Percentiles rank a stretch among this genome's conserved stretches.
Evolutionary conservation across 2,113 vertebrate species (phyloP).

Genomic region (Podarcis muralis): DNA sequence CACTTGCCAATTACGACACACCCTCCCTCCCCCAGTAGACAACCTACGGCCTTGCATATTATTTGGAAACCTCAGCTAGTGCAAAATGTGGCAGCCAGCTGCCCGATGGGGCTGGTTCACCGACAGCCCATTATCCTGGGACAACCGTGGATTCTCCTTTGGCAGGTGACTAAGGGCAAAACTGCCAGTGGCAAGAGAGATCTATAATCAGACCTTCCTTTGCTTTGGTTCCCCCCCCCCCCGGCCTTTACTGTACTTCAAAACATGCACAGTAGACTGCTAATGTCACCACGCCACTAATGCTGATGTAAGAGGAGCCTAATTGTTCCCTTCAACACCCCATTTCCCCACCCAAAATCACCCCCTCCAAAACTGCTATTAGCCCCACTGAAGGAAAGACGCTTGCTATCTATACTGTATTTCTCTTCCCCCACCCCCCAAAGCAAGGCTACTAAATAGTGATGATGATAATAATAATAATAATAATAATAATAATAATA

Average conservation of each 20-base stretch:
- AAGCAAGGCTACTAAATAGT: too few species aligned
- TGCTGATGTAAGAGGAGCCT: neutral
- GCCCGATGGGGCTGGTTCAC: neutral
- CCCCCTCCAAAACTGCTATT: neutral
- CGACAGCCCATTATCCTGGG: neutral
- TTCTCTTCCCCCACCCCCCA: too few species aligned
- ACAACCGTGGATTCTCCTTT: neutral
- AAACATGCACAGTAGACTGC: neutral
- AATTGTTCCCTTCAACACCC: neutral
- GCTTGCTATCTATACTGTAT: neutral
- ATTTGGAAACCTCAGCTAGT: neutral
- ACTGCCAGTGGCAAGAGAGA: neutral
- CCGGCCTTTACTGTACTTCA: neutral
- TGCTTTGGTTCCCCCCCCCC: neutral
- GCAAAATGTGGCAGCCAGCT: neutral
- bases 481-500: too few species aligned
- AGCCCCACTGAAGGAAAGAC: neutral
- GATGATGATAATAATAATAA: too few species aligned
- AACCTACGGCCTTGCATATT: neutral
- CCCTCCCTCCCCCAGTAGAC: neutral
- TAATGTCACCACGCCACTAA: neutral
- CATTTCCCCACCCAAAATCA: neutral
- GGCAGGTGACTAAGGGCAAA: neutral
- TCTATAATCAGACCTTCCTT: neutral
- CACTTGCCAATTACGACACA: neutral